A percentile compares a stretch with the other conserved stretches of the same genome.
phyloP scores from a whole-genome alignment of 2,113 vertebrate species.

The Xerus inauris region DNA sequence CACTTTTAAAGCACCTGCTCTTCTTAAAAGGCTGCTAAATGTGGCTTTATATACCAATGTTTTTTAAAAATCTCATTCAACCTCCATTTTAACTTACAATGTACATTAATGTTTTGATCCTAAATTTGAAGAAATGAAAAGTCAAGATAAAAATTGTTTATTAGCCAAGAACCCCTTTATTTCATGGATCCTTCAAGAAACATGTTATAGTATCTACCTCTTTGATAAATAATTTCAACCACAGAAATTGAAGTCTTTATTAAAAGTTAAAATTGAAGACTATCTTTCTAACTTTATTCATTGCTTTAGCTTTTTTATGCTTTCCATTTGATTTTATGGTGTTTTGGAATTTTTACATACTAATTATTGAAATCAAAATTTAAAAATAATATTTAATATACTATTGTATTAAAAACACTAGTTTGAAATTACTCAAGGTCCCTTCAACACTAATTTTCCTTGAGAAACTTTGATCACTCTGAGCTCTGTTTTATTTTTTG shows the following conservation, averaged over 20 bases:
- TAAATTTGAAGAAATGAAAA: conserved; percentile 7
- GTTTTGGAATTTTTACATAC: background rate
- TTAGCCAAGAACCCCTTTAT: background rate
- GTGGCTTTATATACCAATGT: background rate
- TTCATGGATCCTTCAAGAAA: background rate
- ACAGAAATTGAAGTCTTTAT: background rate
- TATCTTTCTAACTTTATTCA: background rate
- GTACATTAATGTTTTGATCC: background rate
- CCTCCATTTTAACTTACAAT: background rate
- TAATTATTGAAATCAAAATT: background rate
- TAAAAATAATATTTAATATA: background rate
- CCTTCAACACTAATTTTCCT: background rate
- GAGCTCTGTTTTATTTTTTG: background rate
- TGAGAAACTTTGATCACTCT: background rate
- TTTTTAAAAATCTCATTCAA: background rate
- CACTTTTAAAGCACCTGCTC: background rate
- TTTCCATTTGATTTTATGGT: background rate
- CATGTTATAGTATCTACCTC: background rate
- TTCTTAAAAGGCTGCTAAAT: background rate
- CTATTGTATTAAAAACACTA: background rate
- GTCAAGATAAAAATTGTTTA: background rate
- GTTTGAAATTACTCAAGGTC: background rate
- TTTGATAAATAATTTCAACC: background rate
- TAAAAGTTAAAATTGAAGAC: conserved; percentile 1
- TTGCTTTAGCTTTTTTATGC: background rate